Evolutionary conservation across 2,888 invertebrate genomes (phyloP), one percentile per base, ranked within the genome.

Genomic region (Lasioglossum oenotherae): DNA sequence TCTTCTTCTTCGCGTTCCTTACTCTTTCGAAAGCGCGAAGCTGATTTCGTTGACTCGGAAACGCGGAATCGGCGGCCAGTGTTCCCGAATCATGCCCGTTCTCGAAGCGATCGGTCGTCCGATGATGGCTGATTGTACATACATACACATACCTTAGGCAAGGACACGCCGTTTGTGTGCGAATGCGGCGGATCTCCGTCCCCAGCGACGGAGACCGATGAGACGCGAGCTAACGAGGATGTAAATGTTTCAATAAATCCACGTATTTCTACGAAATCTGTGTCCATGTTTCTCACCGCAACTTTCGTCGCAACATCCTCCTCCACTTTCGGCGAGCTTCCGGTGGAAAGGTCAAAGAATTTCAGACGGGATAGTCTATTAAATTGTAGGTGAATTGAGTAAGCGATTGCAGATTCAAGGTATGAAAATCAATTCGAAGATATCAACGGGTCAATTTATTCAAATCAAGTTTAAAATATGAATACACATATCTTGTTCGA

Each of bases 191-290:
- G 14, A 38, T 46, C 74, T 67, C 53, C 46, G 49, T 57, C 71
- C 38, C 19, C 4, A 2, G 69, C 23, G 69, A 79, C 41, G 64
- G 64, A 31, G 57, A 38, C 49, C 64, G 74, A 78, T 78, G 87
- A 85, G 76, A 88, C 80, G 90, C 89, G 90, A 83, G 79, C 78
- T 85, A 88, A 90, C 89, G 89, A 92, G 90, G 92, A 93, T 94
- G 94, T 94, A 94, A 92, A 94, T 94, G 94, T 94, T 94, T 94
- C 94, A 94, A 94, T 94, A 94, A 94, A 94, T 91, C 91, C 92
- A 94, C 94, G 93, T 94, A 94, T 94, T 94, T 94, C 94, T 94
- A 94, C 93, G 94, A 93, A 93, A 90, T 79, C 35, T 38, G 69
- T 5, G 16, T 10, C 19, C 41, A 38, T 4, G 71, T 71, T 46